Evolutionary conservation across 1,140 invertebrate species (phyloP), one percentile per base, ranked within the genome.

Genomic region (Sycophaga agraensis): DNA sequence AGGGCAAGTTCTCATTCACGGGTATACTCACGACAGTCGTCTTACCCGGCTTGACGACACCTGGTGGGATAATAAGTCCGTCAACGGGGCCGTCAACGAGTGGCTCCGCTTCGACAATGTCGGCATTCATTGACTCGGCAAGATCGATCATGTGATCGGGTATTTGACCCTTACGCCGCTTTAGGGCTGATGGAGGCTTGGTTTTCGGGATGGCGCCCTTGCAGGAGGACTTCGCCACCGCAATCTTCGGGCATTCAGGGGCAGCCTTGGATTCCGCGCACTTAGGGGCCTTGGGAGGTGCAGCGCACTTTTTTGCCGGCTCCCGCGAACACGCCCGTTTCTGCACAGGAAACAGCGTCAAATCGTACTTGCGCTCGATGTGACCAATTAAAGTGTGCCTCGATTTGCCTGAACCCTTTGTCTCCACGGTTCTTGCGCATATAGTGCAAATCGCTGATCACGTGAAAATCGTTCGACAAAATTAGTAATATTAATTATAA

Each of bases 61-160:
- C 71, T 7, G 74, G 66, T 7, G 69, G 70, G 59, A 76, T 75
- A 2, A 76, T 66, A 17, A 75, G 59, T 5, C 68, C 70, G 12
- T 66, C 68, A 4, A 76, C 59, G 3, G 68, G 66, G 1, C 73
- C 73, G 16, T 55, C 55, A 17, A 67, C 67, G 1, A 76, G 42
- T 0, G 73, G 67, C 12, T 73, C 68, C 1, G 74, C 73, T 21
- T 70, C 70, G 5, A 76, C 48, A n/a, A 76, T 58, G 2, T 76
- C 70, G 0, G 74, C 74, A 19, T 73, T 68, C 61, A 73, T 73
- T 0, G 64, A 45, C 45, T 42, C 68, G 4, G 73, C 73, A 9
- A 73, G 46, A 37, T 74, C 66, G 11, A 17, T 40, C 3, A 70
- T 72, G 14, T 64, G 66, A 31, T 59, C 65, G 0, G 67, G 22